Conservation (phyloP, 1,140 invertebrate genomes). For the Chymomyza costata region DNA sequence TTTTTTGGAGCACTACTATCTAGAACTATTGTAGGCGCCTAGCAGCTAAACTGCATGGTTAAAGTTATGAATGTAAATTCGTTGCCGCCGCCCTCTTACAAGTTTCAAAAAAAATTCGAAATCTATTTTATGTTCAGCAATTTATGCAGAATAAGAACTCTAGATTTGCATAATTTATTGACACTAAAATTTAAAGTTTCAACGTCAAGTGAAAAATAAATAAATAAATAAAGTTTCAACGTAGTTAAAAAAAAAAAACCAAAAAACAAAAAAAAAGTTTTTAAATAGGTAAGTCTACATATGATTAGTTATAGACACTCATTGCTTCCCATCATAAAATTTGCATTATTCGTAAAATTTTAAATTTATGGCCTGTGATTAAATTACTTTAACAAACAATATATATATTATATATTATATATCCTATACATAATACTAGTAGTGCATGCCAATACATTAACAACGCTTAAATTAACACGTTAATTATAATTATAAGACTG, state of each 20-base stretch:
- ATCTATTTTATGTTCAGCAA: conserved; percentile 74
- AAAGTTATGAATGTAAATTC: conserved; percentile 73
- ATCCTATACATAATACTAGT: too few species aligned
- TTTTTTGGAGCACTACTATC: too few species aligned
- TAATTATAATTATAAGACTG: conserved; percentile 17
- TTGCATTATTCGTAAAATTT: not conserved
- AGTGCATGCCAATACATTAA: too few species aligned
- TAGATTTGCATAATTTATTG: conserved; percentile 54
- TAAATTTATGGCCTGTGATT: conserved; percentile 11
- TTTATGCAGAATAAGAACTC: conserved; percentile 70
- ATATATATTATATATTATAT: conserved; percentile 9
- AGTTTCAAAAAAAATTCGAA: conserved; percentile 62
- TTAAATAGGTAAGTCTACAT: not conserved
- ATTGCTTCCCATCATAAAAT: conserved; percentile 1
- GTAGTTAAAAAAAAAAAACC: not conserved
- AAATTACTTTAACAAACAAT: conserved; percentile 12
- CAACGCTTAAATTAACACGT: conserved; percentile 21
- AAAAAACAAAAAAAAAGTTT: conserved; percentile 7
- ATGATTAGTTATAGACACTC: not conserved
- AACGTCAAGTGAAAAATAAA: conserved; percentile 4
- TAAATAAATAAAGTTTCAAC: conserved; percentile 3
- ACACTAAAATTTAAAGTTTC: conserved; percentile 53
- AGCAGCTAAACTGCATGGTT: conserved; percentile 65
- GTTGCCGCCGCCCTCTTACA: conserved; percentile 47
- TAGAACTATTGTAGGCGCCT: too few species aligned